A percentile compares a stretch with the other conserved stretches of the same genome.
Conservation (phyloP, 37 sponge, comb jelly and placozoan species). For the Tethya wilhelma region DNA sequence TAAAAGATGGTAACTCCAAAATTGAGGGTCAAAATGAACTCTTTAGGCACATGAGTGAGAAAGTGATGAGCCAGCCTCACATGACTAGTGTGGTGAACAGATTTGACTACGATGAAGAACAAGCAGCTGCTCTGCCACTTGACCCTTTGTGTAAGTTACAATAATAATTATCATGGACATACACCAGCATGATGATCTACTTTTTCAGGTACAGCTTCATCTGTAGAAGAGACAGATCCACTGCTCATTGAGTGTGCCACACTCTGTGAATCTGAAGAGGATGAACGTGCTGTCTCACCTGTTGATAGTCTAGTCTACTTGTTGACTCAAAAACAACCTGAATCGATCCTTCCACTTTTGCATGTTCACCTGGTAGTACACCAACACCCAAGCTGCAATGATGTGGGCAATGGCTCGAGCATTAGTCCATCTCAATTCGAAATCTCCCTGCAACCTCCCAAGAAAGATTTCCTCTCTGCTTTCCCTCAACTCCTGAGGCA, state of each 20-base stretch:
- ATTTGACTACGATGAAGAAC: background rate
- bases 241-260: background rate
- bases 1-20: background rate
- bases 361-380: background rate
- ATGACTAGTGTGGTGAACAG: conserved; percentile 15
- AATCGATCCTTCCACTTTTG: conserved; percentile 23
- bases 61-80: conserved; percentile 9
- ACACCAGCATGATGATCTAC: no score
- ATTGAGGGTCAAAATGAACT: background rate
- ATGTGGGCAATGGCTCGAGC: background rate
- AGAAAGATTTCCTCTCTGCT: conserved; percentile 23
- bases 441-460: conserved; percentile 35
- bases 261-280: background rate
- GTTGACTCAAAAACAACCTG: background rate
- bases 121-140: no score
- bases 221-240: background rate
- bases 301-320: no score
- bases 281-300: background rate
- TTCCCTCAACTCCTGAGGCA: conserved; percentile 15
- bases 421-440: background rate
- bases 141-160: no score
- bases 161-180: no score
- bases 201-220: no score
- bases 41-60: conserved; percentile 14
- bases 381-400: background rate